Evolutionary conservation across 2,113 vertebrate genomes (phyloP).

Genomic region (Gambusia affinis): DNA sequence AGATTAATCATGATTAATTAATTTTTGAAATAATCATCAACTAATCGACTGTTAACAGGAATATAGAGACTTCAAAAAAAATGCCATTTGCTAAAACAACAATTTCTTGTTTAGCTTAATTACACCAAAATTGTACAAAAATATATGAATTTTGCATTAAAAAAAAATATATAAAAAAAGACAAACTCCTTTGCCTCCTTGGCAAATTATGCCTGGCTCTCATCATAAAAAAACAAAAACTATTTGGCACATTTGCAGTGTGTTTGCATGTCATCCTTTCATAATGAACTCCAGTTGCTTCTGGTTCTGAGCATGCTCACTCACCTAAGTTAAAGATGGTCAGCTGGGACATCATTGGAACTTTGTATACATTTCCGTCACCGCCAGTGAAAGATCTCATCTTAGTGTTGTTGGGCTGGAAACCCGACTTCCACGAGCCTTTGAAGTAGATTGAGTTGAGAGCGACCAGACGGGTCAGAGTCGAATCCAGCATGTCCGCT

Average conservation of each 20-base stretch:
- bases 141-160: too few relatives aligned
- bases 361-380: slow-evolving; percentile 86
- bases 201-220: too few relatives aligned
- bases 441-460: slow-evolving; percentile 95
- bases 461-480: slow-evolving; percentile 85
- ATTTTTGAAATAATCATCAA: too few relatives aligned
- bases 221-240: too few relatives aligned
- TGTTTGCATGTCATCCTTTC: background rate
- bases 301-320: slow-evolving; percentile 32
- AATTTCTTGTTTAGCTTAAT: too few relatives aligned
- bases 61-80: too few relatives aligned
- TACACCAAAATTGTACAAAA: too few relatives aligned
- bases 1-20: too few relatives aligned
- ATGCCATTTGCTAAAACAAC: too few relatives aligned
- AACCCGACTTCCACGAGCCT: slow-evolving; percentile 93
- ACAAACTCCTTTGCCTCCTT: too few relatives aligned
- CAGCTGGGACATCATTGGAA: slow-evolving; percentile 93
- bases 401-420: slow-evolving; percentile 91
- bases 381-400: slow-evolving; percentile 84
- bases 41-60: too few relatives aligned
- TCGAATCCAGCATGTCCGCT: slow-evolving; percentile 82
- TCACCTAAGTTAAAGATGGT: slow-evolving; percentile 90
- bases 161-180: too few relatives aligned
- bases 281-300: background rate
- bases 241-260: background rate